phyloP scores from a whole-genome alignment of 2,113 vertebrate genomes.

The Limnothrissa miodon region DNA sequence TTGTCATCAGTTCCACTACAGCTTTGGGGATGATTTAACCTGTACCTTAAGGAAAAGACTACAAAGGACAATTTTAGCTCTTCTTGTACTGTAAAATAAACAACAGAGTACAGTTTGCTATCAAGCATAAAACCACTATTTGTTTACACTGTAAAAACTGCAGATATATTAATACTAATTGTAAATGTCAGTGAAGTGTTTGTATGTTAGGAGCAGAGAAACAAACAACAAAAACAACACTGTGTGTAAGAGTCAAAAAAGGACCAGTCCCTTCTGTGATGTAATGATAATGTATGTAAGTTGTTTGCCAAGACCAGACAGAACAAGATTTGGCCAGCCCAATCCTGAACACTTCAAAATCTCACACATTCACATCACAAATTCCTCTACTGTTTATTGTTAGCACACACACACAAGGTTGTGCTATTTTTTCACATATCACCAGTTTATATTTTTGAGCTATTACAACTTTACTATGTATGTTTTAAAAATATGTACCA shows the following conservation, averaged over 20 bases:
- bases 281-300: constrained; percentile 68
- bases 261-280: constrained; percentile 56
- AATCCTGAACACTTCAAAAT: constrained; percentile 59
- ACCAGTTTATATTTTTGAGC: too few species aligned
- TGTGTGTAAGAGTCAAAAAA: constrained; percentile 42
- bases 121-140: neutral
- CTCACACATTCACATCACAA: constrained; percentile 33
- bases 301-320: constrained; percentile 56
- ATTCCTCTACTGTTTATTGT: neutral
- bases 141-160: neutral
- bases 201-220: neutral
- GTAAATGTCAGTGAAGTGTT: neutral
- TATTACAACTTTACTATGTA: too few species aligned
- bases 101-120: neutral
- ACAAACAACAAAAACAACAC: neutral
- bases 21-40: neutral
- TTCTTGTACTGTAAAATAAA: neutral
- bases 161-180: neutral
- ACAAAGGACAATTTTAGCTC: neutral
- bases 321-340: constrained; percentile 70
- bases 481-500: neutral
- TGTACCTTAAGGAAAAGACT: neutral
- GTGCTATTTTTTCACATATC: neutral
- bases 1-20: neutral
- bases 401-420: neutral